Base-by-base conservation (phyloP, 2,888 invertebrate genomes). In the Lysandra coridon region DNA sequence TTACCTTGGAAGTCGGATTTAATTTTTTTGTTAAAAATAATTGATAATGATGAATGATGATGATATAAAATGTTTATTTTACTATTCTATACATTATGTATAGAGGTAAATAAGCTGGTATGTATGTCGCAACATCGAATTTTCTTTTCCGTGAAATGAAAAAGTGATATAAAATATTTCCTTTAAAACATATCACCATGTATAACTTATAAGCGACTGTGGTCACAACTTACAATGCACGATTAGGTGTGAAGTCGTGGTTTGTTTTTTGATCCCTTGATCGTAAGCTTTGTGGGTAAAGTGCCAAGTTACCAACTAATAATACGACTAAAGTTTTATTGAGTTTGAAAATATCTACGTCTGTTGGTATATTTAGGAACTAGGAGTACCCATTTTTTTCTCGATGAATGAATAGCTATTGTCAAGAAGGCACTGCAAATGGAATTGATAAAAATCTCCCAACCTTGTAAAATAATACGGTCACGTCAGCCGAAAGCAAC, bases 101-200 rank as follows among this genome's bases (percentile, higher is more conserved):
- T 10, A 49, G 0, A 49, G 49, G 2, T 12, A 49, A 49, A 12
- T 49, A 49, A 49, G 49, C 2, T 49, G 12, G 49, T 49, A 12
- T 49, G 2, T 49, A 2, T 49, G 12, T 49, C 10, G 49, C 10
- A 49, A 12, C 2, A 49, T 49, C 49, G 12, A 10, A 10, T 49
- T 49, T 44, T 44, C 44, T 53, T 14, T 17, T 57, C 14, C 1
- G 17, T 57, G 23, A 33, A 33, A 30, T 30, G 5, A 33, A 69
- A 37, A 33, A 64, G 49, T 2, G 10, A 10, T 10, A 49, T 49
- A 33, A 30, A 30, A 12, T 64, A 69, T 30, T 0, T 69, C 10
- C 2, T 69, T 69, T 69, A 44, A 14, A 14, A 33, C n/a, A 23
- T 76, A 87, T 84, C 88, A 86, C 78, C 80, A 86, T 86, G 86